Evolutionary conservation across 2,797 vertebrate genomes (phyloP).

Genomic region (Rhinella marina): DNA sequence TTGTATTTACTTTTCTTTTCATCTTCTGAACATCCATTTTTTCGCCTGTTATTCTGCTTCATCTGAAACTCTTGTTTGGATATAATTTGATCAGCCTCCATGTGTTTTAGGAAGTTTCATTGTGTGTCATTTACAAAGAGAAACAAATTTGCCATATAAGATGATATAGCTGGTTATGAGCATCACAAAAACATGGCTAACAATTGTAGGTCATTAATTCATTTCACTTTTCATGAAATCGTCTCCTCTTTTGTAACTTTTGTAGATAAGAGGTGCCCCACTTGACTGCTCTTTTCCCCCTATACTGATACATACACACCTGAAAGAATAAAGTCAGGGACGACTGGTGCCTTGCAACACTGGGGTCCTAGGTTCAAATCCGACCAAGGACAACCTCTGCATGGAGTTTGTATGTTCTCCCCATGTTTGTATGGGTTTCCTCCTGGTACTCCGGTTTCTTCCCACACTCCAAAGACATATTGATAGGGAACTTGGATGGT

Average conservation of each 20-base stretch:
- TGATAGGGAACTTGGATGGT: too few species aligned
- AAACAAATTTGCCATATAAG: not conserved
- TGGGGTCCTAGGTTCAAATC: too few species aligned
- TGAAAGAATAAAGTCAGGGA: not conserved
- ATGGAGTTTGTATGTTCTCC: too few species aligned
- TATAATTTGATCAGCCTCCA: conserved; percentile 8
- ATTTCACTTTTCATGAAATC: conserved; percentile 2
- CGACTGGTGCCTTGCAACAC: too few species aligned
- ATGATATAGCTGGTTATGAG: not conserved
- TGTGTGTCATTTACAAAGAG: not conserved
- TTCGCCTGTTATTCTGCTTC: conserved; percentile 22
- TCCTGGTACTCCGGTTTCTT: too few species aligned
- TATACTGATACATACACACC: not conserved
- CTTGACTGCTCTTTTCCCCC: not conserved
- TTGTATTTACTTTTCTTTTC: conserved; percentile 41
- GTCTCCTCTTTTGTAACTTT: not conserved
- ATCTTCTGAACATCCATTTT: conserved; percentile 33
- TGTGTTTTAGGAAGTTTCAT: conserved; percentile 33
- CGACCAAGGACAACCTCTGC: too few species aligned
- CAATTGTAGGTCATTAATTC: not conserved
- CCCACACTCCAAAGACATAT: too few species aligned
- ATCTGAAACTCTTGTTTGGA: conserved; percentile 11
- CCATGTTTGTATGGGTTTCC: too few species aligned
- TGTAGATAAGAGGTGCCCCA: not conserved
- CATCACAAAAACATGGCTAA: not conserved